Percentiles rank a stretch among this genome's conserved stretches.
Evolutionary conservation across 2,888 invertebrate species (phyloP).

Genomic region (Latrodectus hesperus): DNA sequence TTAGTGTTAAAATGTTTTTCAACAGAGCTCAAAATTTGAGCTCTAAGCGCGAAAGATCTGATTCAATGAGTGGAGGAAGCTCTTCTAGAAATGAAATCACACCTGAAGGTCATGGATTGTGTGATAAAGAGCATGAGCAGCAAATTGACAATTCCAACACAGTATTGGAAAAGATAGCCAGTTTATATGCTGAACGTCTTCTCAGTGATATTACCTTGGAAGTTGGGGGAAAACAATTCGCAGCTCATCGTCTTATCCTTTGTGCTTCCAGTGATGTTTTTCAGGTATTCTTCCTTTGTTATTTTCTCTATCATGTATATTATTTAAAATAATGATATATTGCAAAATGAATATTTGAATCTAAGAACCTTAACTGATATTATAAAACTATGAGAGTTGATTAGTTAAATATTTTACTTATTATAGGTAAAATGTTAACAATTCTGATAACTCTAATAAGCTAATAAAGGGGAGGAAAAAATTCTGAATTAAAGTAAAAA

Average conservation of each 20-base stretch:
- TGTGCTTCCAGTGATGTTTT: slow-evolving; percentile 97
- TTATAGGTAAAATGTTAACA: no score
- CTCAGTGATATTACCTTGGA: slow-evolving; percentile 92
- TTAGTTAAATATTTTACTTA: no score
- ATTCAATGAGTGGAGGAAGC: slow-evolving; percentile 13
- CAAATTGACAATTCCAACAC: slow-evolving; percentile 90
- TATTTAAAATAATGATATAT: no score
- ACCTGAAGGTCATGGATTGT: slow-evolving; percentile 62
- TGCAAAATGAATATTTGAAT: no score
- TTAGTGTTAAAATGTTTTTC: slow-evolving; percentile 41
- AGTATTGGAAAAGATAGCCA: slow-evolving; percentile 87
- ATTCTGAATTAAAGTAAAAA: no score
- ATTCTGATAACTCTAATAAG: no score
- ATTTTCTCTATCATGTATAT: neutral
- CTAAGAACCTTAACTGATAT: no score
- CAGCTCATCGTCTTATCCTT: slow-evolving; percentile 91
- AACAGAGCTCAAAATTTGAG: slow-evolving; percentile 49
- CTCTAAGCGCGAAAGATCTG: neutral
- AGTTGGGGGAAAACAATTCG: slow-evolving; percentile 87
- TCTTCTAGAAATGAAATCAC: slow-evolving; percentile 17
- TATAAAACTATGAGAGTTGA: no score
- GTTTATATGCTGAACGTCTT: slow-evolving; percentile 86
- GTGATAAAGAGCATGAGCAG: slow-evolving; percentile 69
- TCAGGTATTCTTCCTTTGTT: slow-evolving; percentile 78
- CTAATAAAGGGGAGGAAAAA: no score